Conservation (phyloP, 2,113 vertebrate genomes). For the Rhea pennata region DNA sequence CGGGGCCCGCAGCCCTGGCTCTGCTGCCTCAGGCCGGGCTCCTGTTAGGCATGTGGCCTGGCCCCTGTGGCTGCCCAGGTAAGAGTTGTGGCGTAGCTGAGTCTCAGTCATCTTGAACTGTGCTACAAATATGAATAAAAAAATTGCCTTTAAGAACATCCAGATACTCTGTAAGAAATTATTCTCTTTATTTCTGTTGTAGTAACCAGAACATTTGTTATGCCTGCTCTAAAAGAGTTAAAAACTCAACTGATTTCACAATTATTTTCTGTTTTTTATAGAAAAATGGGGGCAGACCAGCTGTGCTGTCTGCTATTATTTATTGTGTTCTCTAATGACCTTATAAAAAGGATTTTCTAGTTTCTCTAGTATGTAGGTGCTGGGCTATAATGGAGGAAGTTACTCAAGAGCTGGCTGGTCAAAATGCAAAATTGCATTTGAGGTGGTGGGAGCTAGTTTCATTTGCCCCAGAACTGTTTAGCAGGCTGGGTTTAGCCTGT, state of each 20-base stretch:
- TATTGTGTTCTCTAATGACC: too few species aligned
- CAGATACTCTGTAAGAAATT: accelerated
- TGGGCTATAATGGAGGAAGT: too few species aligned
- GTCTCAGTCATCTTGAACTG: background rate
- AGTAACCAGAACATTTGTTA: accelerated
- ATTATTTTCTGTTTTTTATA: background rate
- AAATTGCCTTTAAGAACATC: accelerated
- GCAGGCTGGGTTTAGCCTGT: too few species aligned
- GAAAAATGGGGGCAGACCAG: background rate
- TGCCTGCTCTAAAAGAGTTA: background rate
- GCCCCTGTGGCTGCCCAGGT: accelerated
- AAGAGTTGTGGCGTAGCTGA: background rate
- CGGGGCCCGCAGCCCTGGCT: accelerated
- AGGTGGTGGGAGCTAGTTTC: too few species aligned
- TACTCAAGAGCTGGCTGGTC: too few species aligned
- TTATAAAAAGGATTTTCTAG: too few species aligned
- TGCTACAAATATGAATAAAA: background rate
- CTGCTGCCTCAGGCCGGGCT: background rate
- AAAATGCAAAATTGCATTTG: too few species aligned
- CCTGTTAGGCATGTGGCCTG: accelerated
- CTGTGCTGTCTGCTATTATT: too few species aligned
- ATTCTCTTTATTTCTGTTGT: background rate
- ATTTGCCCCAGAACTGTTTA: too few species aligned
- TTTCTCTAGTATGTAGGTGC: too few species aligned
- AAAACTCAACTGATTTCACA: background rate